Evolutionary conservation across 2,113 vertebrate species (phyloP), one percentile per base, ranked within the genome.

Genomic region (Lethenteron reissneri): DNA sequence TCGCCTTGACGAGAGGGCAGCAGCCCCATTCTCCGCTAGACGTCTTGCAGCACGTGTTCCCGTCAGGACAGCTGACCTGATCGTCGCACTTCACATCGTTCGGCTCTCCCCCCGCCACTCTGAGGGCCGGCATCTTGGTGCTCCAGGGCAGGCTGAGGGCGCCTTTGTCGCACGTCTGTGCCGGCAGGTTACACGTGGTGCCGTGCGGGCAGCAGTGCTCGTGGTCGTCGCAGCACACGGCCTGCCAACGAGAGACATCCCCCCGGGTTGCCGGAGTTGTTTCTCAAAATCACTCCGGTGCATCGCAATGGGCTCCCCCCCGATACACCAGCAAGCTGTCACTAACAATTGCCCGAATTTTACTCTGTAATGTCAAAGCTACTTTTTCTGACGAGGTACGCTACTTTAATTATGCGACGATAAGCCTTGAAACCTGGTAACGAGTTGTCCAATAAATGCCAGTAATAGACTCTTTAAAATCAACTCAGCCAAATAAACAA

Each of bases 1-100:
- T 79, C 77, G 85, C 83, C 1, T 84, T 75, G 17, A 81, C 78
- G 72, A 90, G 56, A 9, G 83, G 85, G 72, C 86, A 90, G 77
- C 88, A 88, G 69, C 76, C 84, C 83, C 84, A 87, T 9, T 11
- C 5, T 12, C 81, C 83, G 1, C 56, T 15, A 1, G 3, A 1
- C 3, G 70, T 76, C 72, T 69, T 77, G 75, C 84, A 86, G 78
- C 84, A 87, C 58, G 84, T 86, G 15, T 79, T 72, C 9, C 77
- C 75, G 1, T 75, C 79, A 1, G 82, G 79, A 56, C 84, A 86
- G 2, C 77, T 78, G 2, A 70, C 72, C 0, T 77, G 72, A 0
- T 73, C 13, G 69, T 85, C 78, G n/a, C 85, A 85, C 41, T 70
- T 72, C 58, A 71, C 71, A 62, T 77, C 73, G 1, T 73, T 57